Base-by-base conservation (phyloP, 1,140 invertebrate genomes). In the Hylyphantes graminicola region DNA sequence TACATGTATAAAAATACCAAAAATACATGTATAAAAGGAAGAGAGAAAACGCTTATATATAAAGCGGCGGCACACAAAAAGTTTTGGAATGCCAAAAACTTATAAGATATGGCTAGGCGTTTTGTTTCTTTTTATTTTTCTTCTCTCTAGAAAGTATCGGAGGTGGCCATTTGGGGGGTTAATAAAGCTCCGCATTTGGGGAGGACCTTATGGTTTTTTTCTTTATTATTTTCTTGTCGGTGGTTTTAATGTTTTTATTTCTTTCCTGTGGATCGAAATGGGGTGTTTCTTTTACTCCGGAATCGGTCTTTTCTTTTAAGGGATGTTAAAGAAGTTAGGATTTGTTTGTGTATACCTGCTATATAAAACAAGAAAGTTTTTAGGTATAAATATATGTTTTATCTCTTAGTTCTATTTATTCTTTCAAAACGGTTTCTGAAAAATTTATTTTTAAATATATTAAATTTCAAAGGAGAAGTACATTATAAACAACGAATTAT, bases 1-100 rank as follows among this genome's bases (percentile, higher is more conserved):
- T 48, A 68, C 75, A 50, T 19, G 55, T 48, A 53, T 65, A 15
- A 19, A 82, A 75, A 79, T 7, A 68, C 19, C 15, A 68, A 68
- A 79, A 55, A 68, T 55, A 55, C 15, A 8, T 55, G 15, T 9
- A 57, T 21, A 68, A 61, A 74, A 53, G 59, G 54, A 19, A 61
- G 55, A 63, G 8, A 64, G 13, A 70, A 51, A 68, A 81, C 55
- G 21, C 12, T 63, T 72, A 72, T 74, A 73, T 65, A 65, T 15
- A 63, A 61, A 57, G 35, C 48, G 51, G 51, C 64, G 50, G 53
- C 55, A 81, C 70, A 70, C 48, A 82, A 74, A 74, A 73, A 61
- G 73, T 79, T 82, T 82, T 82, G 80, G 80, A 82, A 82, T 82
- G 80, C 80, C 80, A 82, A 82, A 82, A 82, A 82, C 80, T 82